Evolutionary conservation across 2,797 vertebrate species (phyloP), one percentile per base, ranked within the genome.

Genomic region (Loris lydekkerianus): DNA sequence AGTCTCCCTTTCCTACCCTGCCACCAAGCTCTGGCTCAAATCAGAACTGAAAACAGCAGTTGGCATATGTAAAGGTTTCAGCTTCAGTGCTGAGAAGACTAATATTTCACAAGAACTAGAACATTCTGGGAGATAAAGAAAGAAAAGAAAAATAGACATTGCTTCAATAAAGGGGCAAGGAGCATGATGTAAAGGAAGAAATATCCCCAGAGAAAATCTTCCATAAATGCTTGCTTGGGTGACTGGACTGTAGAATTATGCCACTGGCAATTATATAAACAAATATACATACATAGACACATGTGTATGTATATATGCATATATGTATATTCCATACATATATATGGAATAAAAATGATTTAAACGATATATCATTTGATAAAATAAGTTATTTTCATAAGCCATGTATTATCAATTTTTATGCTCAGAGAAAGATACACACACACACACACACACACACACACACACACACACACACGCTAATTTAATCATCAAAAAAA

Each of bases 81-180:
- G 58, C 7, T 91, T 78, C 43, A 92, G 13, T 58, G 25, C 81
- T 92, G 31, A 95, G 63, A 91, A 88, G 46, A 67, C 61, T 89
- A 93, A 60, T 20, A 58, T 86, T 91, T 96, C 63, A 75, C n/a
- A 90, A 91, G 40, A 95, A 76, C 73, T 63, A 77, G 58, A 95
- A 90, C 4, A 60, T 60, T 83, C 29, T 40, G 70, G 7, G 77
- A 84, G 27, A 85, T 91, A 31, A 29, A 80, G 53, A 34, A 77
- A 43, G 14, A 70, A 70, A 70, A 9, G 46, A 81, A 89, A 97
- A 94, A 84, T 43, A 94, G 43, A 72, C 20, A 40, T 11, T 80
- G 70, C 9, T 92, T 83, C 49, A 89, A 78, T 46, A 86, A 92
- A 83, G 21, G 58, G 75, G 63, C 17, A 86, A 96, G 56, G 49